A percentile compares a stretch with the other conserved stretches of the same genome.
phyloP scores from a whole-genome alignment of 1,140 invertebrate genomes.

The Acyrthosiphon pisum region DNA sequence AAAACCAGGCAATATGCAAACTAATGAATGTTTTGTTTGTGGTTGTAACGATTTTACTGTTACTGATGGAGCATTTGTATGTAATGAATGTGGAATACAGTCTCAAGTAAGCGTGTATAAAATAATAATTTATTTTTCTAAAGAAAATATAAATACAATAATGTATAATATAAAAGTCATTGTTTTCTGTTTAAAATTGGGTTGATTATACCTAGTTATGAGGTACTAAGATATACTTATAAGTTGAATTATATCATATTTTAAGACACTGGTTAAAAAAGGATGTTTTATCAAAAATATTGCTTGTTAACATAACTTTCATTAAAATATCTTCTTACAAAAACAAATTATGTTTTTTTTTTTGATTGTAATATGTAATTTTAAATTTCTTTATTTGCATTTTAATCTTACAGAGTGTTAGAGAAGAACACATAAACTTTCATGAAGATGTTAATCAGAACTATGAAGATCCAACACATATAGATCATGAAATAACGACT shows the following conservation, averaged over 20 bases:
- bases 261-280: not conserved
- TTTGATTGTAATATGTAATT: not conserved
- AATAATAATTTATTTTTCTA: not conserved
- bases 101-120: slow-evolving; percentile 9
- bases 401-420: not conserved
- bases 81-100: slow-evolving; percentile 42
- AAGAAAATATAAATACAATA: not conserved
- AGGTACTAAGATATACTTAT: not conserved
- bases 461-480: not conserved
- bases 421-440: slow-evolving; percentile 41
- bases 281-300: not conserved
- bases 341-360: not conserved
- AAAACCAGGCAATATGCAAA: not conserved
- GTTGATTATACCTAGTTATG: not conserved
- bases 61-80: not conserved
- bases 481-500: slow-evolving; percentile 24
- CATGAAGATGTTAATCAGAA: not conserved
- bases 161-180: not conserved
- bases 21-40: slow-evolving; percentile 32
- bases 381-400: not conserved
- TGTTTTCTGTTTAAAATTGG: not conserved
- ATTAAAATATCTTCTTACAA: not conserved
- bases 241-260: not conserved
- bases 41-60: slow-evolving; percentile 3
- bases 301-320: not conserved